A percentile compares a stretch with the other conserved stretches of the same genome.
Conservation (phyloP, 2,113 vertebrate genomes). For the Tinamus guttatus region DNA sequence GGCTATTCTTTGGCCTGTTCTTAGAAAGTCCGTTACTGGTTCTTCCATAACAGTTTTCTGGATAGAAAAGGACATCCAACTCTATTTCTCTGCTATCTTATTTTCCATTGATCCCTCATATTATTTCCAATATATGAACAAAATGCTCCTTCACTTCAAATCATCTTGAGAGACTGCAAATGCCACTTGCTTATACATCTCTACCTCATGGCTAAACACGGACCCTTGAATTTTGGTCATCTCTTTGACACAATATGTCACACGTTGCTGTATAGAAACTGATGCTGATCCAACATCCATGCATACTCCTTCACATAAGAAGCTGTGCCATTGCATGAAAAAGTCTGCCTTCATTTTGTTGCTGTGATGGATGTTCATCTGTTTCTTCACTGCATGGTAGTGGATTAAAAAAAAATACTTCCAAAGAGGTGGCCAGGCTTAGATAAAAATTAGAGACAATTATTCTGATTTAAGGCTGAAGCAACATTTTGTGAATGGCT, state of each 20-base stretch:
- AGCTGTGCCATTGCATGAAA: neutral
- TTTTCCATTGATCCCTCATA: neutral
- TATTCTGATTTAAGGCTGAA: neutral
- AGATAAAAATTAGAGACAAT: neutral
- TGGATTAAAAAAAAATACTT: neutral
- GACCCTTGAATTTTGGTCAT: neutral
- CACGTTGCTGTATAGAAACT: neutral
- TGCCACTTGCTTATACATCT: neutral
- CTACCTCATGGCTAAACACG: neutral
- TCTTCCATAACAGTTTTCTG: neutral
- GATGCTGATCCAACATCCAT: accelerated
- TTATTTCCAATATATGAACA: neutral
- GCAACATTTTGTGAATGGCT: neutral
- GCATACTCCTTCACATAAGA: neutral
- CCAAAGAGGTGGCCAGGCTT: neutral
- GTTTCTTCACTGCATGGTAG: neutral
- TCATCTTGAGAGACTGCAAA: neutral
- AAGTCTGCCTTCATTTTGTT: neutral
- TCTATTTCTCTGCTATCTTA: neutral
- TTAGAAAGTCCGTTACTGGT: neutral
- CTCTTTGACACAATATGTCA: neutral
- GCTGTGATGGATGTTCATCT: neutral
- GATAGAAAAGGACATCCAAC: neutral
- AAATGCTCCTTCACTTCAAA: neutral
- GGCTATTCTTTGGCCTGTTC: too few relatives aligned